Percentiles rank a stretch among this genome's conserved stretches.
Conservation (phyloP, 2,888 invertebrate species). For the Ernsta delagoae region DNA sequence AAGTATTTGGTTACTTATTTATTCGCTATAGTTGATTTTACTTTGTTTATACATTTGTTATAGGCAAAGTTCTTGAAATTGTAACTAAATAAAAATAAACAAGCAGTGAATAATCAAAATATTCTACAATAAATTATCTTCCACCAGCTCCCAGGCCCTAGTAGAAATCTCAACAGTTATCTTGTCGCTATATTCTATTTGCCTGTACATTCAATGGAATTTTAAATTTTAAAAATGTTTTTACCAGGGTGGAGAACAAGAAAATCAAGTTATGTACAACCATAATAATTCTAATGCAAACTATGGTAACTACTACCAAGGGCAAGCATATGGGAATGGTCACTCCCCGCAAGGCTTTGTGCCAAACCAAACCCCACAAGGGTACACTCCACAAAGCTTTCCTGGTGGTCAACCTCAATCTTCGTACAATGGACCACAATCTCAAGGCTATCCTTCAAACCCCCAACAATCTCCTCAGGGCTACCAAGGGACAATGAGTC, state of each 20-base stretch:
- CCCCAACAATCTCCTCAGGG: conserved; percentile 74
- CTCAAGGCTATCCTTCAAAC: conserved; percentile 72
- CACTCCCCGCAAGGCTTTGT: conserved; percentile 78
- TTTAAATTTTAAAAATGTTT: no score
- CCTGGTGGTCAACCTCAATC: conserved; percentile 64
- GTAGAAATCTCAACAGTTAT: no score
- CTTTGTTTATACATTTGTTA: no score
- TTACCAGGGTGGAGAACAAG: conserved; percentile 75
- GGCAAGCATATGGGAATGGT: conserved; percentile 77
- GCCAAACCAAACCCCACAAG: conserved; percentile 68
- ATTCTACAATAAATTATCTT: no score
- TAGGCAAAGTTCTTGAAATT: no score
- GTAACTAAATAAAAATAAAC: no score
- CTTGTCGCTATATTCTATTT: no score
- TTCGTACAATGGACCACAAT: conserved; percentile 64
- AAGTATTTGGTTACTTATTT: no score
- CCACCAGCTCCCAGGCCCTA: no score
- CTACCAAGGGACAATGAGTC: conserved; percentile 74
- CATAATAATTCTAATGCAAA: conserved; percentile 71
- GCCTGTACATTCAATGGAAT: no score
- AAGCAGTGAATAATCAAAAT: no score
- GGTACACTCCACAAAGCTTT: conserved; percentile 73
- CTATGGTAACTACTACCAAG: conserved; percentile 79
- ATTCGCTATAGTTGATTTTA: no score
- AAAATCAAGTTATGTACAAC: conserved; percentile 75